Conservation (phyloP, 2,113 vertebrate species). For the Numenius arquata region DNA sequence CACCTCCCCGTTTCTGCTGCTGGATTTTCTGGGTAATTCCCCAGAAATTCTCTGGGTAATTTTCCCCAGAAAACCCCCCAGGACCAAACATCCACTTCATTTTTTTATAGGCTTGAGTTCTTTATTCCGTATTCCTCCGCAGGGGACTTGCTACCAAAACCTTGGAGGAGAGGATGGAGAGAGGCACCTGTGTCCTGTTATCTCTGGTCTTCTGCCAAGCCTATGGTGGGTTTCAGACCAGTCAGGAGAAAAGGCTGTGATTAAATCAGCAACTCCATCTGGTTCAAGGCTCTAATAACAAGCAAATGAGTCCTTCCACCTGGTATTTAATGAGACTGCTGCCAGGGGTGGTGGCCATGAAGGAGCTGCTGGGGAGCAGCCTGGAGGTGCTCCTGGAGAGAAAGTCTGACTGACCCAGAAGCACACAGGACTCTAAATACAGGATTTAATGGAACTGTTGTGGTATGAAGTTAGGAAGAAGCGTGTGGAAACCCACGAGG, state of each 20-base stretch:
- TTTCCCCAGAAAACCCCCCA: background rate
- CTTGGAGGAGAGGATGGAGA: background rate
- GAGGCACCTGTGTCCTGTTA: background rate
- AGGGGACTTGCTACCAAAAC: background rate
- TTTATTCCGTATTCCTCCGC: background rate
- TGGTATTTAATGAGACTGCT: background rate
- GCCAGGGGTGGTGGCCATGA: rapidly evolving
- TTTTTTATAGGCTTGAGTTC: background rate
- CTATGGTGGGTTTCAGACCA: background rate
- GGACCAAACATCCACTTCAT: no score
- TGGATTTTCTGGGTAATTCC: background rate
- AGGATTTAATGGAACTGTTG: background rate
- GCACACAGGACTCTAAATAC: background rate
- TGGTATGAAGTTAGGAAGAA: background rate
- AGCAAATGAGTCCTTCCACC: background rate
- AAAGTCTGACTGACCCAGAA: rapidly evolving
- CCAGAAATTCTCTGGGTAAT: no score
- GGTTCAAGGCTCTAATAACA: background rate
- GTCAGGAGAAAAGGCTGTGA: background rate
- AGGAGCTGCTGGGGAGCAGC: background rate
- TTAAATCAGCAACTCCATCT: background rate
- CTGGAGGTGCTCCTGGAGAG: background rate
- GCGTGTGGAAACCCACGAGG: rapidly evolving
- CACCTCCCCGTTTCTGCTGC: background rate
- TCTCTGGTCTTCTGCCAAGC: background rate